These are phyloP conservation scores for Drosophila macrospina DNA, from an alignment of 2,888 invertebrate genomes.

Conservation along the genomic window DNA sequence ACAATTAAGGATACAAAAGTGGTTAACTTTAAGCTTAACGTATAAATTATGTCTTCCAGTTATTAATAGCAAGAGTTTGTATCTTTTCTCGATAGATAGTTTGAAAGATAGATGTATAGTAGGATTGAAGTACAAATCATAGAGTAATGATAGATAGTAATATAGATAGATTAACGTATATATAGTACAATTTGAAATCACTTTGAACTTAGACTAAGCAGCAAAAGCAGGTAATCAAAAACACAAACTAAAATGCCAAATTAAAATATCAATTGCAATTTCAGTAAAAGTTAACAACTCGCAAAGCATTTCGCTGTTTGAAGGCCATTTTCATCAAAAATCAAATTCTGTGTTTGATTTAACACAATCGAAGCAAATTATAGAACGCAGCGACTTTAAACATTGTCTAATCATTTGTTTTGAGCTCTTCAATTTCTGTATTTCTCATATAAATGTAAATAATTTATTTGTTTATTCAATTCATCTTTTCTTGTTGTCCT, in stretches of 20 bases:
- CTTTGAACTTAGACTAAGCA: slow-evolving; percentile 66
- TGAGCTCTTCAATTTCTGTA: slow-evolving; percentile 35
- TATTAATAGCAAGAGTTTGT: slow-evolving; percentile 55
- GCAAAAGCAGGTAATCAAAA: slow-evolving; percentile 59
- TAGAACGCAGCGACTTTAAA: slow-evolving; percentile 16
- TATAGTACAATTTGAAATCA: slow-evolving; percentile 76
- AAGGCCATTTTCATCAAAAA: slow-evolving; percentile 29
- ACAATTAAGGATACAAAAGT: slow-evolving; percentile 79
- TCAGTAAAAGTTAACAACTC: slow-evolving; percentile 22
- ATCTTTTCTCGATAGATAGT: slow-evolving; percentile 23
- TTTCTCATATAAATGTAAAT: slow-evolving; percentile 28
- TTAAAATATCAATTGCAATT: slow-evolving; percentile 11
- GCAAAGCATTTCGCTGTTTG: slow-evolving; percentile 31
- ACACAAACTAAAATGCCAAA: slow-evolving; percentile 45
- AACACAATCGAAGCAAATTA: slow-evolving; percentile 11
- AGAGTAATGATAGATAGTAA: slow-evolving; percentile 51
- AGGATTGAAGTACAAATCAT: slow-evolving; percentile 59
- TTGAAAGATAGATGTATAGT: slow-evolving; percentile 41
- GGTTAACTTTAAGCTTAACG: slow-evolving; percentile 69
- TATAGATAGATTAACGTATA: slow-evolving; percentile 36
- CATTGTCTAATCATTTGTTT: slow-evolving; percentile 26
- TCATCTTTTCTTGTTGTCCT: slow-evolving; percentile 15
- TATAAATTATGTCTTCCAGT: slow-evolving; percentile 74
- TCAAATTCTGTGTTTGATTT: slow-evolving; percentile 7
- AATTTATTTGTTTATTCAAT: slow-evolving; percentile 17